phyloP scores from a whole-genome alignment of 1,140 invertebrate species.

The Drosophila asahinai region DNA sequence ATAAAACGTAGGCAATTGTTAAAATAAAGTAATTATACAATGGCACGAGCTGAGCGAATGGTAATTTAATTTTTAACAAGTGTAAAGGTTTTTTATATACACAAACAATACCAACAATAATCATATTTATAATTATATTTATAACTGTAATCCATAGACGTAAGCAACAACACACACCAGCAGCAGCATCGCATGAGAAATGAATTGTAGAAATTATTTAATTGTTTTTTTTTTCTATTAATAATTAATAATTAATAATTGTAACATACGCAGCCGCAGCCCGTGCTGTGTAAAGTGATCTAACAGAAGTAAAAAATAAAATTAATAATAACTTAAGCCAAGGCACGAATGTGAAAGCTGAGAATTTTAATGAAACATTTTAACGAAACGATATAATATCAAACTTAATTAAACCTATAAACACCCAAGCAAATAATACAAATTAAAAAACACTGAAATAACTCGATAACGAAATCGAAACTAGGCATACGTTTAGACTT shows the following conservation, averaged over 20 bases:
- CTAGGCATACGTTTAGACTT: slow-evolving; percentile 22
- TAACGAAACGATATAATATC: slow-evolving; percentile 25
- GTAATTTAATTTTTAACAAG: slow-evolving; percentile 64
- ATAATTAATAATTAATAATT: neutral
- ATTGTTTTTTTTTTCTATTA: slow-evolving; percentile 34
- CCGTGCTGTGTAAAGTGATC: slow-evolving; percentile 43
- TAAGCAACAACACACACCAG: slow-evolving; percentile 20
- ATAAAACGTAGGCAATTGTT: slow-evolving; percentile 75
- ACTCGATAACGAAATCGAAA: slow-evolving; percentile 2
- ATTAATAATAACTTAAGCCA: slow-evolving; percentile 25
- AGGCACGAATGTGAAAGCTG: slow-evolving; percentile 29
- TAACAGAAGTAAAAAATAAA: slow-evolving; percentile 31
- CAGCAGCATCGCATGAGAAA: slow-evolving; percentile 18
- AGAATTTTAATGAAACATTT: slow-evolving; percentile 51
- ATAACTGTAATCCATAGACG: slow-evolving; percentile 39
- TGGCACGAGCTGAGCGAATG: slow-evolving; percentile 44
- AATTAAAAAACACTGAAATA: neutral
- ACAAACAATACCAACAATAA: slow-evolving; percentile 37
- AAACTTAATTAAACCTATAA: slow-evolving; percentile 8
- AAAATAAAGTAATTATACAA: slow-evolving; percentile 74
- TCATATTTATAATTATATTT: slow-evolving; percentile 43
- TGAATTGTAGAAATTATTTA: slow-evolving; percentile 38
- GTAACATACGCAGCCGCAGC: slow-evolving; percentile 24
- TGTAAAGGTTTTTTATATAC: slow-evolving; percentile 42
- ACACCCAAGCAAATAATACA: slow-evolving; percentile 1